These are phyloP conservation scores for Syngnathus acus DNA, from an alignment of 2,797 vertebrate species.

Conservation along the genomic window DNA sequence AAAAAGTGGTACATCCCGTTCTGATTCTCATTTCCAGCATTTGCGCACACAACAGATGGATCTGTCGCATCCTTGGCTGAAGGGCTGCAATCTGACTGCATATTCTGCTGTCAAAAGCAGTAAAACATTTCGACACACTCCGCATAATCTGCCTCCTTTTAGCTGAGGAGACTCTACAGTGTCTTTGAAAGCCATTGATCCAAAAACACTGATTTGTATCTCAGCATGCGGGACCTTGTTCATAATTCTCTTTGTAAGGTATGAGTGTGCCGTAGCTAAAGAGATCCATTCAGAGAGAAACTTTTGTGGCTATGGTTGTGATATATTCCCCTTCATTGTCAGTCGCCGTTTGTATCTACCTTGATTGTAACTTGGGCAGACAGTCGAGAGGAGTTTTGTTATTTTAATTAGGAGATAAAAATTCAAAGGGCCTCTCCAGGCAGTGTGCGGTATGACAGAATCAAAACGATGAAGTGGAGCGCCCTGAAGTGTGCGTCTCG, in stretches of 20 bases:
- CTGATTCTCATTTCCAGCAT: slow-evolving; percentile 48
- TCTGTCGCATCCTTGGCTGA: slow-evolving; percentile 55
- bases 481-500: slow-evolving; percentile 66
- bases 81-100: slow-evolving; percentile 33
- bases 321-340: slow-evolving; percentile 58
- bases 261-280: slow-evolving; percentile 39
- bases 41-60: slow-evolving; percentile 59
- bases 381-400: slow-evolving; percentile 73
- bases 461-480: slow-evolving; percentile 70
- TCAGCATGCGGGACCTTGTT: slow-evolving; percentile 28
- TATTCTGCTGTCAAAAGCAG: slow-evolving; percentile 46
- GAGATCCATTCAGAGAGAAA: slow-evolving; percentile 46
- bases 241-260: slow-evolving; percentile 55
- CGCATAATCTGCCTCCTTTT: slow-evolving; percentile 46
- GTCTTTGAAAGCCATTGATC: slow-evolving; percentile 52
- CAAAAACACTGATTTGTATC: slow-evolving; percentile 52
- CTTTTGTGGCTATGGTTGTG: slow-evolving; percentile 51
- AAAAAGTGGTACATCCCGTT: slow-evolving; percentile 56
- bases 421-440: slow-evolving; percentile 75
- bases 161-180: slow-evolving; percentile 31
- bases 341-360: slow-evolving; percentile 71
- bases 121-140: slow-evolving; percentile 47
- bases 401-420: slow-evolving; percentile 82
- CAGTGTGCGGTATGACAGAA: slow-evolving; percentile 76
- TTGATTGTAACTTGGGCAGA: slow-evolving; percentile 70